Evolutionary conservation across 1,140 invertebrate genomes (phyloP).

Genomic region (Leptoteleia sp.): DNA sequence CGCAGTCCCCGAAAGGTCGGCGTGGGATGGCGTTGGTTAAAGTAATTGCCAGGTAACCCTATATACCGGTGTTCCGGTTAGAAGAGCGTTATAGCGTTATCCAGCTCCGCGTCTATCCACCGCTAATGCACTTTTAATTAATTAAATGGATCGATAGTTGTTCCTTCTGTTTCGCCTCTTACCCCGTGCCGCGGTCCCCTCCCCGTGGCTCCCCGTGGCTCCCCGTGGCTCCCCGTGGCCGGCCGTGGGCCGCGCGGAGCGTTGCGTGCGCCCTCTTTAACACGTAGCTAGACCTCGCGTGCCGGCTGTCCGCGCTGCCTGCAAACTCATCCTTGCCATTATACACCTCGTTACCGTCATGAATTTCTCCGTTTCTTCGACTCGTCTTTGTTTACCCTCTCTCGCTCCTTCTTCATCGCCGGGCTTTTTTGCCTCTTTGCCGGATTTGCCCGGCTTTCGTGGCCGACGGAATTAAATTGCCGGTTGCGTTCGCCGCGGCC

Average conservation of each 20-base stretch:
- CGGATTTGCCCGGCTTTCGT: slow-evolving; percentile 40
- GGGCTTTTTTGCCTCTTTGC: slow-evolving; percentile 6
- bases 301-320: slow-evolving; percentile 75
- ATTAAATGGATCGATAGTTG: slow-evolving; percentile 80
- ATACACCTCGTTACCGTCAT: slow-evolving; percentile 56
- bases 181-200: too few species aligned
- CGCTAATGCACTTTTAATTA: slow-evolving; percentile 82
- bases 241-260: slow-evolving; percentile 11
- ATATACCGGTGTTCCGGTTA: slow-evolving; percentile 73
- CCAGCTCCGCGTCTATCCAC: slow-evolving; percentile 54
- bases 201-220: too few species aligned
- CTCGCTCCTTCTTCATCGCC: too few species aligned
- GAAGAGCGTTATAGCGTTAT: slow-evolving; percentile 71
- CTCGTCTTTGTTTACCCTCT: slow-evolving; percentile 33
- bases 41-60: slow-evolving; percentile 73
- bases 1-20: slow-evolving; percentile 64
- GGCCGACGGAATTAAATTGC: slow-evolving; percentile 39
- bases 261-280: slow-evolving; percentile 63
- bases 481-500: neutral
- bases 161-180: slow-evolving; percentile 48
- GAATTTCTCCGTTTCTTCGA: slow-evolving; percentile 37
- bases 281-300: slow-evolving; percentile 77
- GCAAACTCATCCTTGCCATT: slow-evolving; percentile 76
- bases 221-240: too few species aligned
- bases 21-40: slow-evolving; percentile 71